phyloP scores from a whole-genome alignment of 2,888 invertebrate genomes.

The Polymixis lichenea region DNA sequence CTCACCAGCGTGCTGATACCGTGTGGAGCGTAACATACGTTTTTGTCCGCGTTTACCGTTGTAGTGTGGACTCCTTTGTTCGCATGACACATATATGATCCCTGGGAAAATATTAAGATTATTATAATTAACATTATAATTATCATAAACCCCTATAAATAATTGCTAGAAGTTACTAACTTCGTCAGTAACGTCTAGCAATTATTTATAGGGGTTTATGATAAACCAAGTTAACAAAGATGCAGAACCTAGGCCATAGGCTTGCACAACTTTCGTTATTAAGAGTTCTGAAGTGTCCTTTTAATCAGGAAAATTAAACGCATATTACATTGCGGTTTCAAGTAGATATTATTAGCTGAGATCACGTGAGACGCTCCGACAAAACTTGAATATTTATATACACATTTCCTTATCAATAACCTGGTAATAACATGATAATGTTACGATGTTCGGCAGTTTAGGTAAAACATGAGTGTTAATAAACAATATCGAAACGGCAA shows the following conservation, averaged over 20 bases:
- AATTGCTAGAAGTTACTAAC: background rate
- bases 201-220: background rate
- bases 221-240: background rate
- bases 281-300: constrained; percentile 18
- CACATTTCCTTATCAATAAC: constrained; percentile 13
- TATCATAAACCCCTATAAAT: too few relatives aligned
- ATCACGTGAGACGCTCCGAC: constrained; percentile 61
- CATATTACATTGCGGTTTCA: constrained; percentile 26
- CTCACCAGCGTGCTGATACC: constrained; percentile 86
- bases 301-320: constrained; percentile 32
- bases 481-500: constrained; percentile 35
- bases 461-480: constrained; percentile 24
- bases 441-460: constrained; percentile 12
- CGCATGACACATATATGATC: constrained; percentile 78
- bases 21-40: constrained; percentile 84
- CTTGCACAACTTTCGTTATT: background rate
- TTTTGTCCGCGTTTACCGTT: constrained; percentile 84
- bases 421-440: constrained; percentile 23
- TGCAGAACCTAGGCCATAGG: background rate
- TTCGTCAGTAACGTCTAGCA: background rate
- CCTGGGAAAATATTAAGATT: constrained; percentile 74
- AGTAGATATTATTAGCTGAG: constrained; percentile 59
- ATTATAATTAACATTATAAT: background rate
- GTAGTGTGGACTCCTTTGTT: constrained; percentile 85
- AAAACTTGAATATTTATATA: constrained; percentile 28